A percentile compares a stretch with the other conserved stretches of the same genome.
Evolutionary conservation across 2,888 invertebrate species (phyloP).

Genomic region (Dasysyrphus tricinctus): DNA sequence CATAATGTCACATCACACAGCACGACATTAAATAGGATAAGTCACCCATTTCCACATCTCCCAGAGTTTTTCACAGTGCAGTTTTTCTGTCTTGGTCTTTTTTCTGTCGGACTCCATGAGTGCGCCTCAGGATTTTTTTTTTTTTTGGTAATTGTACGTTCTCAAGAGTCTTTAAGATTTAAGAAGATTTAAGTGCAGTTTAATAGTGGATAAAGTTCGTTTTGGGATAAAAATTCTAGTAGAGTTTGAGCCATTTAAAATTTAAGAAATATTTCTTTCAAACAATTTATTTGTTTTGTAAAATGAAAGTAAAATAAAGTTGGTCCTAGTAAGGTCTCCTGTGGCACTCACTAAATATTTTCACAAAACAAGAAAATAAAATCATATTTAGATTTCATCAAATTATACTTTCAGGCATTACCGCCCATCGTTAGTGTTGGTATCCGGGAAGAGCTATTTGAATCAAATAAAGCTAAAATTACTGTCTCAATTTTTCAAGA

Average conservation of each 20-base stretch:
- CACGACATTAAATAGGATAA: slow-evolving; percentile 76
- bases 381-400: background rate
- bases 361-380: background rate
- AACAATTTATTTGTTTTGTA: no score
- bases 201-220: background rate
- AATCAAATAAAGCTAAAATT: no score
- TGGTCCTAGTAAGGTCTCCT: background rate
- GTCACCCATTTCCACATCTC: slow-evolving; percentile 73
- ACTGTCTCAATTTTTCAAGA: background rate
- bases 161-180: slow-evolving; percentile 9
- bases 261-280: background rate
- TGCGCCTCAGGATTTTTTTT: slow-evolving; percentile 34
- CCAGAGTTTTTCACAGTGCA: slow-evolving; percentile 15
- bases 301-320: background rate
- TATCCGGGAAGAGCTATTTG: background rate
- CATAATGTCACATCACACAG: slow-evolving; percentile 76
- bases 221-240: background rate
- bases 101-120: slow-evolving; percentile 20
- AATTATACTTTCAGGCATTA: background rate
- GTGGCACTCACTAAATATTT: background rate
- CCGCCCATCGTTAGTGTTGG: no score
- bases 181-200: slow-evolving; percentile 12
- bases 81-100: slow-evolving; percentile 17
- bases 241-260: background rate
- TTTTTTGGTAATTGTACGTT: background rate